Percentiles rank a stretch among this genome's conserved stretches.
phyloP scores from a whole-genome alignment of 2,113 vertebrate species.

The Antechinus stuartii region DNA sequence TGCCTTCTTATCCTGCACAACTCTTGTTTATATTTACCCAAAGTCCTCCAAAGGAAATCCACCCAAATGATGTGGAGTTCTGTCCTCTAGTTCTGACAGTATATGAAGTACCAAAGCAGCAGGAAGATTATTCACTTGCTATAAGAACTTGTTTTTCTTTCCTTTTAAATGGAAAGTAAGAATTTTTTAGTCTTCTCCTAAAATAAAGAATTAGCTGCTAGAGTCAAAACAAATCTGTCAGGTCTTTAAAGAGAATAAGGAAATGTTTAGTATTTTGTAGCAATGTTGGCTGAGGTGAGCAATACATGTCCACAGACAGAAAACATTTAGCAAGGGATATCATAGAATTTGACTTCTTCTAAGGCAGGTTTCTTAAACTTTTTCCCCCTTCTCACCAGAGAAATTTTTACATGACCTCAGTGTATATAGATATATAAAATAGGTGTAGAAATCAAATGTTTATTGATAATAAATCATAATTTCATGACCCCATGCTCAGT shows the following conservation, averaged over 20 bases:
- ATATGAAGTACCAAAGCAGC: not conserved
- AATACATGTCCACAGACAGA: not conserved
- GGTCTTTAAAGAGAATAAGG: not conserved
- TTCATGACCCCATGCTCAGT: no score
- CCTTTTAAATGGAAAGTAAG: not conserved
- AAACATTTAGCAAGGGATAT: not conserved
- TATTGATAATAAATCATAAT: no score
- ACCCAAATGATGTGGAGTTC: not conserved
- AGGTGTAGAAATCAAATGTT: no score
- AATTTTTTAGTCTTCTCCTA: not conserved
- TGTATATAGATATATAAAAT: no score
- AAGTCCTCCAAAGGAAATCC: not conserved
- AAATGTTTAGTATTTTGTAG: not conserved
- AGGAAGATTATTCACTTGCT: not conserved
- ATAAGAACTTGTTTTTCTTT: not conserved
- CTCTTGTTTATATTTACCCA: not conserved
- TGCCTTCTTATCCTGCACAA: not conserved
- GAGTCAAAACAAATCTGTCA: not conserved
- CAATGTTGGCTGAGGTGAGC: not conserved
- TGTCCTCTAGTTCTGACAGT: not conserved
- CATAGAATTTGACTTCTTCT: not conserved
- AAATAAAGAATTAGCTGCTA: not conserved
- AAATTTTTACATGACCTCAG: no score
- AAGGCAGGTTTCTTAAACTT: not conserved
- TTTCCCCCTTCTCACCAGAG: no score